A percentile compares a stretch with the other conserved stretches of the same genome.
phyloP scores from a whole-genome alignment of 2,888 invertebrate species.

The Rosalia funebris region DNA sequence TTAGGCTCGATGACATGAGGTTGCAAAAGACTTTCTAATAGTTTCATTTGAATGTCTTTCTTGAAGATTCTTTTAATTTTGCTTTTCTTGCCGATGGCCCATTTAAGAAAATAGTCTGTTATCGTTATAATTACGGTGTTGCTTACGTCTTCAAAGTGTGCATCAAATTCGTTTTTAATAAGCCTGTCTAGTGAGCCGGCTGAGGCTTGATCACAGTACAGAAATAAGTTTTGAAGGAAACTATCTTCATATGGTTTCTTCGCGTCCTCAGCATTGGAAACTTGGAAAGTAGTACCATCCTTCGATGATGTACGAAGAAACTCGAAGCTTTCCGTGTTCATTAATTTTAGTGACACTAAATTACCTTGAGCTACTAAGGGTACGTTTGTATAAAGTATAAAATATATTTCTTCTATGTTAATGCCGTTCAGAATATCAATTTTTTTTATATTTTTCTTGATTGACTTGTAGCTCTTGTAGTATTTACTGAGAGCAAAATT shows the following conservation, averaged over 20 bases:
- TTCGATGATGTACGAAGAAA: constrained; percentile 13
- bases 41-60: constrained; percentile 12
- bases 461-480: constrained; percentile 3
- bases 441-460: constrained; percentile 13
- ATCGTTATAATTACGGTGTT: constrained; percentile 9
- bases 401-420: neutral
- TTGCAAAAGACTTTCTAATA: constrained; percentile 10
- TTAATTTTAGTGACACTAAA: neutral
- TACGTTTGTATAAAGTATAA: constrained; percentile 11
- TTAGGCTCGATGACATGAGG: constrained; percentile 15
- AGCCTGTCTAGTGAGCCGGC: constrained; percentile 5
- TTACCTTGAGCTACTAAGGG: neutral
- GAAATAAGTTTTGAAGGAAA: constrained; percentile 3
- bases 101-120: constrained; percentile 18
- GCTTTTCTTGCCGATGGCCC: constrained; percentile 14
- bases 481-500: constrained; percentile 9
- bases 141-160: constrained; percentile 13
- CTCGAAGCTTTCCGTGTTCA: neutral
- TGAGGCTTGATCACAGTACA: constrained; percentile 13
- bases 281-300: neutral
- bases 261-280: constrained; percentile 4
- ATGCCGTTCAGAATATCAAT: neutral
- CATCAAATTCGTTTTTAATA: constrained; percentile 9
- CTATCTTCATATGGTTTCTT: neutral
- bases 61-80: constrained; percentile 7